Evolutionary conservation across 92 coral and sea anemone species (phyloP), one percentile per base, ranked within the genome.

Genomic region (Phenganax stokvisi): DNA sequence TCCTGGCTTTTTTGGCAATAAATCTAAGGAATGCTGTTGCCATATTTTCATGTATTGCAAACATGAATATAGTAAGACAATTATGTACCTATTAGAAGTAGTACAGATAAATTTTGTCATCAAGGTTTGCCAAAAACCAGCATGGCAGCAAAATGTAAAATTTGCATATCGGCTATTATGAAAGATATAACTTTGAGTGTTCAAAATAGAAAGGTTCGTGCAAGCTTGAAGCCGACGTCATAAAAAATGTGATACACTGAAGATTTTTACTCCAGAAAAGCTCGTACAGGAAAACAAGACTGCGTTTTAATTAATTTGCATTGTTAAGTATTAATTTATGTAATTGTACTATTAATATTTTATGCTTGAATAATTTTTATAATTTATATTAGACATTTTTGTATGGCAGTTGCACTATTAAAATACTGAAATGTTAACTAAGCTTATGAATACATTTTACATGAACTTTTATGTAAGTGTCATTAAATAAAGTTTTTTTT

Each of bases 1-100:
- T 84, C 79, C 76, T 84, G 53, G 92, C 86, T 47, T 51, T 71
- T 63, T 79, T 89, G 89, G 92, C 87, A 56, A 60, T 84, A 58
- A 81, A 80, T 74, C 86, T 87, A 15, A 89, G 92, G 77, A 69
- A 89, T 86, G 74, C 86, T 57, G 51, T 89, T 81, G 80, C 87
- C 47, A 67, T 63, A 62, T 61, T 70, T 71, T 83, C 70, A 55
- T 79, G 54, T 53, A 80, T 85, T 60, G 71, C 88, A 66, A 80
- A 85, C 69, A 85, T 80, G 81, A 72, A 81, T 65, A 85, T 77
- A 71, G 76, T 31, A 86, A 89, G 67, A 63, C 83, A 67, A 81
- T 57, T 81, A 81, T 74, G 80, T 87, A 54, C 86, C 87, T 3
- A 15, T 85, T 13, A 44, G 81, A 75, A 84, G 90, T 79, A 54